A percentile compares a stretch with the other conserved stretches of the same genome.
These are phyloP conservation scores for Carassius gibelio DNA, from an alignment of 2,113 vertebrate species.

Conservation along the genomic window DNA sequence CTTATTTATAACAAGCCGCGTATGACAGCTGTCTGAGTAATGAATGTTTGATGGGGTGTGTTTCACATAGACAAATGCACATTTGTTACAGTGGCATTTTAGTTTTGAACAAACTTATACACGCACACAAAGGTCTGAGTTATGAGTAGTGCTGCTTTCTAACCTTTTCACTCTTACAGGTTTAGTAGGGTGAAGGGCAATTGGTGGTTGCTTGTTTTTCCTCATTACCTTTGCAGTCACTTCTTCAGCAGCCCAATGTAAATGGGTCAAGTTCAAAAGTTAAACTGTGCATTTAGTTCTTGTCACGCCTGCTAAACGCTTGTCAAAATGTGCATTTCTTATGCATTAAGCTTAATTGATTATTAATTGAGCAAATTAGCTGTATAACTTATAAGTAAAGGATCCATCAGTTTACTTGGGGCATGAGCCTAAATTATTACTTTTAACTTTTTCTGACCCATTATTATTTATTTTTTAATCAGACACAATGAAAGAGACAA, in stretches of 20 bases:
- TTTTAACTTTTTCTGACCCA: too few species aligned
- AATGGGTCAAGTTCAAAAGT: too few species aligned
- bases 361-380: not conserved
- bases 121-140: not conserved
- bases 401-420: too few species aligned
- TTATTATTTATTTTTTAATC: not conserved
- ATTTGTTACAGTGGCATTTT: not conserved
- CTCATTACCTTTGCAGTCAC: not conserved
- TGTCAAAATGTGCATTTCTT: not conserved
- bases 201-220: not conserved
- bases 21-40: constrained; percentile 21
- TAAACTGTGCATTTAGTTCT: not conserved
- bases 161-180: not conserved
- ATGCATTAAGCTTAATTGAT: not conserved
- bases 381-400: not conserved
- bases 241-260: not conserved
- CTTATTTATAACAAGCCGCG: constrained; percentile 9
- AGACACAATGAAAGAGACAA: not conserved
- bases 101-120: not conserved
- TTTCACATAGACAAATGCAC: not conserved
- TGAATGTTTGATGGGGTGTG: constrained; percentile 36
- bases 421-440: not conserved
- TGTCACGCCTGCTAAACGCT: too few species aligned
- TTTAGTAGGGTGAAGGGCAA: not conserved
- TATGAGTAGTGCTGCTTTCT: not conserved